These are phyloP conservation scores for Halocaridina rubra DNA, from an alignment of 2,888 invertebrate genomes.

Conservation along the genomic window DNA sequence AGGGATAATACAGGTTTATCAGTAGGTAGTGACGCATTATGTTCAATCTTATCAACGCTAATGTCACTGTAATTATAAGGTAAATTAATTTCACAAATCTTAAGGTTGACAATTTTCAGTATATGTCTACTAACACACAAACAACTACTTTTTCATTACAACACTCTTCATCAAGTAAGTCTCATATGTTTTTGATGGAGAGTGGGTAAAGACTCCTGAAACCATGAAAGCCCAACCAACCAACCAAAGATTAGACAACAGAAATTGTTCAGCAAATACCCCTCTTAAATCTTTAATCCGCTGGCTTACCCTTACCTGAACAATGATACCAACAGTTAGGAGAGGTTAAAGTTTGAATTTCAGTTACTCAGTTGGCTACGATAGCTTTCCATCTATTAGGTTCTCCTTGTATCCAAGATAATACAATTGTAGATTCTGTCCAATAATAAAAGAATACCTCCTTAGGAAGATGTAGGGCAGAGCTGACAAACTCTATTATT, in stretches of 20 bases:
- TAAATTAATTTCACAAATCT: too few species aligned
- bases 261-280: not conserved
- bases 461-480: not conserved
- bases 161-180: not conserved
- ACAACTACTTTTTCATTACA: not conserved
- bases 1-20: too few species aligned
- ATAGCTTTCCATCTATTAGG: slow-evolving; percentile 51
- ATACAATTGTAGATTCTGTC: slow-evolving; percentile 52
- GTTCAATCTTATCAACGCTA: too few species aligned
- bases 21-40: too few species aligned
- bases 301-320: slow-evolving; percentile 26
- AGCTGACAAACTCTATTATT: too few species aligned
- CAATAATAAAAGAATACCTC: slow-evolving; percentile 34
- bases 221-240: not conserved
- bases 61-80: too few species aligned
- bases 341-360: not conserved
- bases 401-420: slow-evolving; percentile 56
- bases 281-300: slow-evolving; percentile 20
- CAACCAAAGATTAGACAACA: slow-evolving; percentile 30
- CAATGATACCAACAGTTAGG: not conserved
- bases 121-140: not conserved
- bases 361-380: not conserved
- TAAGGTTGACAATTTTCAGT: too few species aligned
- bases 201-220: not conserved
- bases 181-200: not conserved